phyloP scores from a whole-genome alignment of 2,888 invertebrate species.

The Leistus spinibarbis region DNA sequence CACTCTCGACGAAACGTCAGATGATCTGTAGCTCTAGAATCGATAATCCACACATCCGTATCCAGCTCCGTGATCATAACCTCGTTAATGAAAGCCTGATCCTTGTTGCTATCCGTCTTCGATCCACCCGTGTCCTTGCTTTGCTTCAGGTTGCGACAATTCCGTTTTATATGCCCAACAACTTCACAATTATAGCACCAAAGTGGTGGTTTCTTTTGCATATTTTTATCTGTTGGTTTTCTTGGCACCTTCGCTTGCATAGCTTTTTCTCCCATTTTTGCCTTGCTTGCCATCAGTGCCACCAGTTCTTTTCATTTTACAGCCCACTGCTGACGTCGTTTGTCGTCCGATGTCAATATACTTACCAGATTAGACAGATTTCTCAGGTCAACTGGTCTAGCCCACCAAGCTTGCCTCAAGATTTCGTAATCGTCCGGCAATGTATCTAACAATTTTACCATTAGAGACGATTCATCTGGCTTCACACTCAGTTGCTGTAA shows the following conservation, averaged over 20 bases:
- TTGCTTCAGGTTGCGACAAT: conserved; percentile 12
- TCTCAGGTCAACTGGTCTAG: no score
- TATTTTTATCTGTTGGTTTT: neutral
- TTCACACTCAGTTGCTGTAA: no score
- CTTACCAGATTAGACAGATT: no score
- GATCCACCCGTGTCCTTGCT: neutral
- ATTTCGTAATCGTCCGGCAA: no score
- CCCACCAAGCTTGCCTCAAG: no score
- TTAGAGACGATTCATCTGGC: no score
- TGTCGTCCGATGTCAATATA: no score
- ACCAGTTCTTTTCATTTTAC: no score
- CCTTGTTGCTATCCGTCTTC: neutral
- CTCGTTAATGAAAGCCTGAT: conserved; percentile 8
- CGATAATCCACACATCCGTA: neutral
- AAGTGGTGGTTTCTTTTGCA: neutral
- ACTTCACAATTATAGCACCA: conserved; percentile 8
- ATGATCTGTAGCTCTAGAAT: conserved; percentile 40
- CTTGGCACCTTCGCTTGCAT: neutral
- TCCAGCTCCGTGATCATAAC: conserved; percentile 7
- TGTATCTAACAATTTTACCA: no score
- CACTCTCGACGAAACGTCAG: conserved; percentile 39
- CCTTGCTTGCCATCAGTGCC: neutral
- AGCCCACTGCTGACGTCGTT: no score
- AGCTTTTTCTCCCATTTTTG: neutral
- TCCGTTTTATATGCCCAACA: conserved; percentile 20